These are phyloP conservation scores for Micromys minutus DNA, from an alignment of 2,113 vertebrate genomes.

Conservation along the genomic window DNA sequence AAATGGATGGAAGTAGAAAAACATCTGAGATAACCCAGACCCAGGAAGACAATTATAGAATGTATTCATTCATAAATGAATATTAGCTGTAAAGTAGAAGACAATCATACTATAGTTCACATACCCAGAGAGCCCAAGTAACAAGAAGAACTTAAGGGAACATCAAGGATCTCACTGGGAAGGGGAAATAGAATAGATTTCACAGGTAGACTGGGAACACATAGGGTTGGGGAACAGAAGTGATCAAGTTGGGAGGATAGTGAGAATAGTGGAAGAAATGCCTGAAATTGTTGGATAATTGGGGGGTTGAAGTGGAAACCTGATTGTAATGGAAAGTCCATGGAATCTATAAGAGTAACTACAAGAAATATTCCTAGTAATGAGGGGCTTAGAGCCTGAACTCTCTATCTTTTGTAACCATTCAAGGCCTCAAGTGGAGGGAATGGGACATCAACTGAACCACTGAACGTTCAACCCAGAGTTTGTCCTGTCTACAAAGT, in stretches of 20 bases:
- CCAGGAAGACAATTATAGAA: background rate
- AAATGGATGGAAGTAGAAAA: background rate
- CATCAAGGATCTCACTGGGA: background rate
- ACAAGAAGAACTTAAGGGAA: background rate
- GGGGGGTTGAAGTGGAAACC: background rate
- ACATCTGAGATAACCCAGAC: background rate
- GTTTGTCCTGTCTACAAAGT: background rate
- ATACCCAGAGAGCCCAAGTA: background rate
- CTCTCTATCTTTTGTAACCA: background rate
- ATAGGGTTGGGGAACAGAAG: background rate
- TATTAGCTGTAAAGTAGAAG: background rate
- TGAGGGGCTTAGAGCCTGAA: background rate
- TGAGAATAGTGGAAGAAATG: background rate
- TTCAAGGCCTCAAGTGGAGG: background rate
- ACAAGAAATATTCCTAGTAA: background rate
- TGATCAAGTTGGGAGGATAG: rapidly evolving
- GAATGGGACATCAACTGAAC: background rate
- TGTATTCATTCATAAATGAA: background rate
- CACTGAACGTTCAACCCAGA: background rate
- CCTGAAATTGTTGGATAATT: background rate
- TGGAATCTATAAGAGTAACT: background rate
- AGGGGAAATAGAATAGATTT: background rate
- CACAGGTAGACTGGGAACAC: background rate
- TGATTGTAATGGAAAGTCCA: background rate
- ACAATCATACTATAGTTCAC: background rate